Percentiles rank a stretch among this genome's conserved stretches.
phyloP scores from a whole-genome alignment of 1,140 invertebrate species.

The Danaus plexippus region DNA sequence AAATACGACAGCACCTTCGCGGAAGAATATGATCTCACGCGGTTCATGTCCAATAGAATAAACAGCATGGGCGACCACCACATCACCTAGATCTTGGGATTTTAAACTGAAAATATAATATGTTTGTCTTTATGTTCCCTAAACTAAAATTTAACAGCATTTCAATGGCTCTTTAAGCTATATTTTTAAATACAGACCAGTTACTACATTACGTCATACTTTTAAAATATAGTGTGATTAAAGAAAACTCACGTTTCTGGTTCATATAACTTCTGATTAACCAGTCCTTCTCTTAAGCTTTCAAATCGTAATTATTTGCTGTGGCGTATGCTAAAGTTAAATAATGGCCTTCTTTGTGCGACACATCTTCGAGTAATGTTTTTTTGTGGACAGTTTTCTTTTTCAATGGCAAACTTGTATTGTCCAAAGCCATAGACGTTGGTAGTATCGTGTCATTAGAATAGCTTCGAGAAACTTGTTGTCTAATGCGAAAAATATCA shows the following conservation, averaged over 20 bases:
- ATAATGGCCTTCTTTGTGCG: conserved; percentile 55
- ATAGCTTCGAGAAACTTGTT: conserved; percentile 31
- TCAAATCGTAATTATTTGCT: conserved; percentile 58
- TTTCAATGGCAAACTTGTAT: conserved; percentile 49
- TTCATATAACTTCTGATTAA: conserved; percentile 60
- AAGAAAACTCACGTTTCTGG: conserved; percentile 53
- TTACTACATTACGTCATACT: conserved; percentile 32
- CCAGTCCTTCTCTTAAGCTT: conserved; percentile 48
- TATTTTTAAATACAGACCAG: no score
- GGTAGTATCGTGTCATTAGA: conserved; percentile 43
- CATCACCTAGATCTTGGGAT: conserved; percentile 51
- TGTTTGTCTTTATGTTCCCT: no score
- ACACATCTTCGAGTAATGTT: conserved; percentile 39
- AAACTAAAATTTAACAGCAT: no score
- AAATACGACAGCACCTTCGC: conserved; percentile 90
- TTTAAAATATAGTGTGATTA: conserved; percentile 10
- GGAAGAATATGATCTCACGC: conserved; percentile 56
- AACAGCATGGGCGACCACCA: conserved; percentile 54
- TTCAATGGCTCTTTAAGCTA: no score
- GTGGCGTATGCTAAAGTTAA: conserved; percentile 59
- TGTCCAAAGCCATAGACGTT: conserved; percentile 42
- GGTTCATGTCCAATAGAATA: conserved; percentile 50
- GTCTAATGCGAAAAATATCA: conserved; percentile 25
- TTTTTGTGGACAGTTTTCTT: conserved; percentile 60
- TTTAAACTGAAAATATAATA: conserved; percentile 35